Base-by-base conservation (phyloP, 2,888 invertebrate species). In the Copidosoma aretas region DNA sequence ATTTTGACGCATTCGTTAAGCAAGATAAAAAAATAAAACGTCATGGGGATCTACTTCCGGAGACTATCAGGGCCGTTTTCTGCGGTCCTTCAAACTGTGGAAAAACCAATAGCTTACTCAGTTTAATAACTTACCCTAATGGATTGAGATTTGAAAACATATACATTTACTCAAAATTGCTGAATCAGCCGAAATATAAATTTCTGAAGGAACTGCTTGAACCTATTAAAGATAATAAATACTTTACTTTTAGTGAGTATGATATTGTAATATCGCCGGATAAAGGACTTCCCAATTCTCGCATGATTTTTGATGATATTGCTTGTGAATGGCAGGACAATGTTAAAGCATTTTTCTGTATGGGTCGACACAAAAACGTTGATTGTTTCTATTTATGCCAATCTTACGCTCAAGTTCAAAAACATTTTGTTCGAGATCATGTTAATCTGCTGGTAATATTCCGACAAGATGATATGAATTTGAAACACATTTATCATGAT, bases 251-350 rank as follows among this genome's bases (percentile, higher is more conserved):
- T n/a, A n/a, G n/a, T n/a, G n/a, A n/a, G n/a, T n/a, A n/a, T n/a
- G n/a, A n/a, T n/a, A n/a, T 64, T 51, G 66, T 66, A 19, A 64
- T 68, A 53, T 17, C 39, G 39, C 66, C 63, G n/a, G 56, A 66
- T 0, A 41, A 64, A 21, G 32, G 57, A 14, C 12, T 14, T 32
- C 32, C 32, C 32, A 32, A 32, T 32, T 32, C 8, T 32, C 83
- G n/a, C n/a, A 76, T 83, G 70, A 79, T 84, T 61, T 83, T 84
- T 71, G 82, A 83, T 73, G 82, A 84, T 75, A 77, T 82, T 24
- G 77, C 78, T 21, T 81, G 79, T 25, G 74, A 75, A 57, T 76
- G 75, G 32, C 75, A 76, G 54, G 64, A 74, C 52, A 61, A 71
- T 19, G 57, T 76, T 0, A 64, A 69, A 63, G 71, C 68, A 8